Percentiles rank a stretch among this genome's conserved stretches.
phyloP scores from a whole-genome alignment of 2,797 vertebrate species.

The Eutrigla gurnardus region DNA sequence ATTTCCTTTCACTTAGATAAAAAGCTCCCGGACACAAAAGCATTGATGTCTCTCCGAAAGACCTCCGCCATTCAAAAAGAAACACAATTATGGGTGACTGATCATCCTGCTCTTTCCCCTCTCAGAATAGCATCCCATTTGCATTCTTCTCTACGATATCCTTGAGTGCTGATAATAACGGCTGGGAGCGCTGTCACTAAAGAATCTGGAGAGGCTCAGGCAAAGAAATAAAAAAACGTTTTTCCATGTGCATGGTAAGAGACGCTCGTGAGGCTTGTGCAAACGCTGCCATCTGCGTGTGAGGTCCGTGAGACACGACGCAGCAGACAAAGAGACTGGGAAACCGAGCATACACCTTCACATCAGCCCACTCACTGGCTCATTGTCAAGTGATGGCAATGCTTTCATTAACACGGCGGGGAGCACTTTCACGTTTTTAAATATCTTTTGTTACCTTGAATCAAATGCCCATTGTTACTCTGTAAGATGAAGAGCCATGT shows the following conservation, averaged over 20 bases:
- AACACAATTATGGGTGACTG: conserved; percentile 48
- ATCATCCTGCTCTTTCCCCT: conserved; percentile 5
- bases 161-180: conserved; percentile 48
- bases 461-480: conserved; percentile 43
- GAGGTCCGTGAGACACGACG: conserved; percentile 29
- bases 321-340: conserved; percentile 29
- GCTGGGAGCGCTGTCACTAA: conserved; percentile 21
- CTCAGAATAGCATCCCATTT: conserved; percentile 33
- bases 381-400: neutral
- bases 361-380: conserved; percentile 1
- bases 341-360: neutral
- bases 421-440: conserved; percentile 8
- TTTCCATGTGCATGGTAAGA: conserved; percentile 25
- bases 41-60: conserved; percentile 38
- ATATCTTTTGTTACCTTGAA: conserved; percentile 32
- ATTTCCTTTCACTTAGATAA: conserved; percentile 67
- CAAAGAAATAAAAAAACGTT: conserved; percentile 3
- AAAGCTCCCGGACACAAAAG: conserved; percentile 41
- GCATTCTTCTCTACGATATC: conserved; percentile 21
- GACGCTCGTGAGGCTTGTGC: conserved; percentile 28
- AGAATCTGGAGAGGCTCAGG: conserved; percentile 34
- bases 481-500: conserved; percentile 23
- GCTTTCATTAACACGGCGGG: conserved; percentile 17
- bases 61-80: conserved; percentile 43
- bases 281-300: conserved; percentile 51